These are phyloP conservation scores for Drepana arcuata DNA, from an alignment of 1,140 invertebrate species.

Conservation along the genomic window DNA sequence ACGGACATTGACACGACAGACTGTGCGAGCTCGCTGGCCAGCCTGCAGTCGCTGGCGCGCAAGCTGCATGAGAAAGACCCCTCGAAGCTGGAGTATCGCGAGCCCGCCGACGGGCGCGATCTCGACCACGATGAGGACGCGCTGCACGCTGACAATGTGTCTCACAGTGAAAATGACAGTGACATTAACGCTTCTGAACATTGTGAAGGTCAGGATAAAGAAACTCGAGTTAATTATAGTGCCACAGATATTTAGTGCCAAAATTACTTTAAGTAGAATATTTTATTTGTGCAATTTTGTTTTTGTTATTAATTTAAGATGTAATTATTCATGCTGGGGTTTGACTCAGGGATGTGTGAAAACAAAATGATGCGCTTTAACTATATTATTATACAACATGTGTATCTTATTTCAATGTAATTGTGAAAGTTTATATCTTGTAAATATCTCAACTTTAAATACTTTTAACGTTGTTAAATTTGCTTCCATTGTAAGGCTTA, in stretches of 20 bases:
- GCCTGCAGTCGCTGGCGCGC: conserved; percentile 83
- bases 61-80: conserved; percentile 89
- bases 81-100: conserved; percentile 77
- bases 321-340: conserved; percentile 55
- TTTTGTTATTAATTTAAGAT: conserved; percentile 64
- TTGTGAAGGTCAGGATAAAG: conserved; percentile 52
- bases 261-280: conserved; percentile 72
- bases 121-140: conserved; percentile 63
- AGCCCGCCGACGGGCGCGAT: conserved; percentile 61
- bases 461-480: conserved; percentile 63
- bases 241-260: conserved; percentile 74
- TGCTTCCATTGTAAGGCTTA: conserved; percentile 64
- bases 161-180: conserved; percentile 52
- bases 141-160: conserved; percentile 30
- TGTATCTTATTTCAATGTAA: conserved; percentile 49
- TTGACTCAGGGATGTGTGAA: conserved; percentile 55
- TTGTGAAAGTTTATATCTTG: conserved; percentile 42
- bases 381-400: conserved; percentile 40
- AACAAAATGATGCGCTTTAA: conserved; percentile 68
- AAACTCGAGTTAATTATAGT: conserved; percentile 68
- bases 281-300: conserved; percentile 72
- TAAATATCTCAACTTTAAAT: conserved; percentile 62
- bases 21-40: conserved; percentile 92
- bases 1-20: conserved; percentile 96
- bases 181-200: conserved; percentile 57